phyloP scores from a whole-genome alignment of 2,888 invertebrate species.

The Malacosoma neustria region DNA sequence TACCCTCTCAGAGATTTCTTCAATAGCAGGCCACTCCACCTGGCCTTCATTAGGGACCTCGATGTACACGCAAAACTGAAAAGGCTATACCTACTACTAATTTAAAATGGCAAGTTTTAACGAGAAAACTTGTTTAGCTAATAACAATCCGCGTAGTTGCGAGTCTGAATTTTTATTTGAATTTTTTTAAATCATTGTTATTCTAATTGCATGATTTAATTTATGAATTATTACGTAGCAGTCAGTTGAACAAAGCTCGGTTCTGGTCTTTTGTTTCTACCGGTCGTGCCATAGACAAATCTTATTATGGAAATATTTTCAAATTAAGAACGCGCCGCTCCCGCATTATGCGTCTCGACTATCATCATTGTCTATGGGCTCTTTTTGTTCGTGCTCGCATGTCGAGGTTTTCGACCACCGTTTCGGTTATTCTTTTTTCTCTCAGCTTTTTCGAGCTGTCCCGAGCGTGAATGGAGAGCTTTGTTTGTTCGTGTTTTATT shows the following conservation, averaged over 20 bases:
- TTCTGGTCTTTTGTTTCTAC: conserved; percentile 57
- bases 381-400: conserved; percentile 71
- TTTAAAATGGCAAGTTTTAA: conserved; percentile 57
- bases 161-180: conserved; percentile 6
- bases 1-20: conserved; percentile 69
- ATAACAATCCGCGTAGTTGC: conserved; percentile 28
- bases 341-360: conserved; percentile 73
- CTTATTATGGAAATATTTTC: conserved; percentile 75
- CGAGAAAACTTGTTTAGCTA: conserved; percentile 62
- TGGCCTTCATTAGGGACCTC: conserved; percentile 69
- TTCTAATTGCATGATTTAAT: conserved; percentile 57
- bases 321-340: conserved; percentile 73
- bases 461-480: conserved; percentile 67
- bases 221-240: conserved; percentile 58
- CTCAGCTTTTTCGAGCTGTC: conserved; percentile 52
- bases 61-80: conserved; percentile 54
- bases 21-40: conserved; percentile 68
- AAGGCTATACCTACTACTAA: conserved; percentile 48
- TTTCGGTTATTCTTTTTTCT: conserved; percentile 60
- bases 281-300: conserved; percentile 69
- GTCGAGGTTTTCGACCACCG: conserved; percentile 72
- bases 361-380: conserved; percentile 70
- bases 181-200: conserved; percentile 29
- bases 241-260: conserved; percentile 56
- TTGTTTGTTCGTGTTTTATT: conserved; percentile 74